These are phyloP conservation scores for Drosophila biarmipes DNA, from an alignment of 1,140 invertebrate species.

Conservation along the genomic window DNA sequence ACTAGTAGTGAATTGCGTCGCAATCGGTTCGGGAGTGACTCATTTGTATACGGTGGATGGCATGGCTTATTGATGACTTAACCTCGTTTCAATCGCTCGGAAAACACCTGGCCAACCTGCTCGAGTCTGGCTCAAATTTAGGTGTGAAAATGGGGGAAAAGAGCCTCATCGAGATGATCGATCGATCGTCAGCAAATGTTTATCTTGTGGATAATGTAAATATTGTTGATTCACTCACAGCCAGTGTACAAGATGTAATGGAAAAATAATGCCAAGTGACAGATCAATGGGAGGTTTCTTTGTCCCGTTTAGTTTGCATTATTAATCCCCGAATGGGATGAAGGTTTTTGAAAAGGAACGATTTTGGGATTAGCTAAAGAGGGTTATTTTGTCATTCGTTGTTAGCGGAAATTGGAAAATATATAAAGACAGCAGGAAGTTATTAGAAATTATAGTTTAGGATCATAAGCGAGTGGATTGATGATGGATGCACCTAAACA, in stretches of 20 bases:
- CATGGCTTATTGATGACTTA: constrained; percentile 78
- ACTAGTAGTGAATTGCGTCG: constrained; percentile 48
- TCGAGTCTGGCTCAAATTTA: constrained; percentile 24
- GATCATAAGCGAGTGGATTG: no score
- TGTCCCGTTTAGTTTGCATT: constrained; percentile 6
- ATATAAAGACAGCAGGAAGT: not conserved
- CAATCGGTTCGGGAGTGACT: constrained; percentile 55
- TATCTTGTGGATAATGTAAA: constrained; percentile 55
- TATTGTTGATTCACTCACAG: constrained; percentile 44
- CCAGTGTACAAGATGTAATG: constrained; percentile 46
- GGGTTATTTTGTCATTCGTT: not conserved
- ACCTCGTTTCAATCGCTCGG: constrained; percentile 65
- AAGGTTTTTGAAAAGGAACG: not conserved
- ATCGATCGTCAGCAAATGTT: constrained; percentile 48
- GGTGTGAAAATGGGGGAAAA: constrained; percentile 71
- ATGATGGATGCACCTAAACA: no score
- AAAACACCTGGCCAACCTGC: constrained; percentile 70
- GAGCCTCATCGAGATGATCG: constrained; percentile 54
- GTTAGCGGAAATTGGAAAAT: constrained; percentile 6
- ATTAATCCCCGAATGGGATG: constrained; percentile 12
- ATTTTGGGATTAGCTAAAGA: constrained; percentile 1
- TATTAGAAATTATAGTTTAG: not conserved
- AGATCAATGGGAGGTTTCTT: constrained; percentile 43
- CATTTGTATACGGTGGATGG: constrained; percentile 63
- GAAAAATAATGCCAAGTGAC: constrained; percentile 61